Conservation (phyloP, 2,113 vertebrate species). For the Notarius quadriscutis region DNA sequence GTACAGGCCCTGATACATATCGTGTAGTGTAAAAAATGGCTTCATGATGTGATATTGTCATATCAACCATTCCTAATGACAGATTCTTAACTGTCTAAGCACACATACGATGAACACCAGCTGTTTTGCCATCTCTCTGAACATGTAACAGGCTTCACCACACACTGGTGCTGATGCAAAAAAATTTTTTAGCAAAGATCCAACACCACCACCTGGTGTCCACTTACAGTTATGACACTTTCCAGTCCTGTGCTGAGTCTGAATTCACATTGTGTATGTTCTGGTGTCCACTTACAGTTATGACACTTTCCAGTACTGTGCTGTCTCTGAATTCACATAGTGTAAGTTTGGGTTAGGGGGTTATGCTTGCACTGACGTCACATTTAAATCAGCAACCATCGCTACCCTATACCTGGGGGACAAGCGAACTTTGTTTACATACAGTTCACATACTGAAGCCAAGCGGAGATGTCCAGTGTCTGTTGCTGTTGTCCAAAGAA, state of each 20-base stretch:
- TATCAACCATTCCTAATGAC: background rate
- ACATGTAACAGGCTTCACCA: background rate
- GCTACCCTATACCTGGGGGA: no score
- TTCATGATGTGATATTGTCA: background rate
- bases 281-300: background rate
- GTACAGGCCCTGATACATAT: background rate
- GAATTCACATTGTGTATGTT: background rate
- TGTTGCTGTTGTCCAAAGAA: no score
- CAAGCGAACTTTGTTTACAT: no score
- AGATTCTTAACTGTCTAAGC: background rate
- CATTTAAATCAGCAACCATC: no score
- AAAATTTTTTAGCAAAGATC: background rate
- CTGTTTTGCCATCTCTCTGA: background rate
- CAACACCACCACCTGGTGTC: constrained; percentile 6
- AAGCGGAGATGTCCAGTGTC: no score
- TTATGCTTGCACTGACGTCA: no score
- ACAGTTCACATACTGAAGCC: no score
- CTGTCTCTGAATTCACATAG: background rate
- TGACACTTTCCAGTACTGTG: background rate
- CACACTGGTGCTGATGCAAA: background rate
- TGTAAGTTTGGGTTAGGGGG: no score
- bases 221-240: background rate
- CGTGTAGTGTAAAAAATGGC: background rate
- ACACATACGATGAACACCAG: background rate
- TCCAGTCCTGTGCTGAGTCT: background rate